These are phyloP conservation scores for Palaemon carinicauda DNA, from an alignment of 1,140 invertebrate genomes.

Conservation along the genomic window DNA sequence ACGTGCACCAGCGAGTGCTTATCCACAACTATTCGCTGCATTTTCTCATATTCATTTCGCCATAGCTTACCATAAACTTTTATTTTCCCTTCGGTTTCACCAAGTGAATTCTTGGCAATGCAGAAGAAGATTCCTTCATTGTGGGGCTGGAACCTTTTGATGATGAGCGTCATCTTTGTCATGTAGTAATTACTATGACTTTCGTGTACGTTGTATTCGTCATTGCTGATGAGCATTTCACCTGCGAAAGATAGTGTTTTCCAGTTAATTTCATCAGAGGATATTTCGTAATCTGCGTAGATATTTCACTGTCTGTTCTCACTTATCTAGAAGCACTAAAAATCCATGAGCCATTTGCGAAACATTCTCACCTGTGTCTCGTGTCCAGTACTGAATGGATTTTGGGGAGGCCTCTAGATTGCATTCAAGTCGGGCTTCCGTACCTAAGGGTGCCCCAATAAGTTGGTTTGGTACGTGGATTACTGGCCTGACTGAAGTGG, in stretches of 20 bases:
- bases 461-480: conserved; percentile 66
- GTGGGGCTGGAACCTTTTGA: conserved; percentile 74
- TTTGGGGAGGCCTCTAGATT: conserved; percentile 66
- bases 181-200: conserved; percentile 49
- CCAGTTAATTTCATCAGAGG: not conserved
- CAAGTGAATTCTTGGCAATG: conserved; percentile 90
- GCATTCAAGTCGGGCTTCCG: conserved; percentile 64
- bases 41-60: too few species aligned
- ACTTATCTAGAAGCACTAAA: not conserved
- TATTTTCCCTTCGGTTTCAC: conserved; percentile 89
- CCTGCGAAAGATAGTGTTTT: not conserved
- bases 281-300: not conserved
- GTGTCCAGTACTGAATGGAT: conserved; percentile 66
- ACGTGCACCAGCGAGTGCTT: too few species aligned
- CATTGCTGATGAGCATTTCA: conserved; percentile 52
- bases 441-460: conserved; percentile 64
- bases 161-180: conserved; percentile 80
- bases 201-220: conserved; percentile 21
- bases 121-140: conserved; percentile 83
- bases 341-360: not conserved
- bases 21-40: too few species aligned
- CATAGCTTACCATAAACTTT: conserved; percentile 81
- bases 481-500: conserved; percentile 57
- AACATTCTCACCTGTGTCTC: conserved; percentile 59
- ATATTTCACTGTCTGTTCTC: not conserved